Evolutionary conservation across 2,888 invertebrate species (phyloP).

Genomic region (Boloria selene): DNA sequence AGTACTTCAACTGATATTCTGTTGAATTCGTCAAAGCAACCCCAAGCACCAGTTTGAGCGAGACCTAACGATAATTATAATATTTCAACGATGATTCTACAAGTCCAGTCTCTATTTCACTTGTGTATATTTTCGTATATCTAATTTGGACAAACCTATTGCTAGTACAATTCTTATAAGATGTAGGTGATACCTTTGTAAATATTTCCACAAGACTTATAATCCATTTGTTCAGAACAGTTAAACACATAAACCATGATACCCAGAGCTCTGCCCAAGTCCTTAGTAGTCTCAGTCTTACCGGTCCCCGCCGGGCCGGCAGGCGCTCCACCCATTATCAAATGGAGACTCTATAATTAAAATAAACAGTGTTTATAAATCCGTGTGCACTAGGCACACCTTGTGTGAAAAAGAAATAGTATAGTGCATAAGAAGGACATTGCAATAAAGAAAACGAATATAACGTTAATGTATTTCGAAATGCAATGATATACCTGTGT

Average conservation of each 20-base stretch:
- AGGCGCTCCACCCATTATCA: slow-evolving; percentile 98
- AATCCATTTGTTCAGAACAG: slow-evolving; percentile 98
- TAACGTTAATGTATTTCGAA: background rate
- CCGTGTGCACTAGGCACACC: too few relatives aligned
- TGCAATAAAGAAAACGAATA: too few relatives aligned
- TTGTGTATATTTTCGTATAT: too few relatives aligned
- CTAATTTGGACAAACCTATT: too few relatives aligned
- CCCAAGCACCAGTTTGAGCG: slow-evolving; percentile 97
- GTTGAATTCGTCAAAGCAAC: slow-evolving; percentile 98
- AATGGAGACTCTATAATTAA: slow-evolving; percentile 87
- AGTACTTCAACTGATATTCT: slow-evolving; percentile 96
- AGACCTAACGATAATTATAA: slow-evolving; percentile 75
- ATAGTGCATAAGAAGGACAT: too few relatives aligned
- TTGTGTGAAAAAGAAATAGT: too few relatives aligned
- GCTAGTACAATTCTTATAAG: too few relatives aligned
- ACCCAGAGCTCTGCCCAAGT: slow-evolving; percentile 95
- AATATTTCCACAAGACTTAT: slow-evolving; percentile 96
- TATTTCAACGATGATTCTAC: background rate
- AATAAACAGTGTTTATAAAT: background rate
- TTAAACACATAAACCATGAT: slow-evolving; percentile 99
- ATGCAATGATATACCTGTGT: slow-evolving; percentile 84
- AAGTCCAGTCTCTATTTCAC: too few relatives aligned
- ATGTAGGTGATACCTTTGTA: slow-evolving; percentile 86
- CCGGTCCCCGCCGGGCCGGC: slow-evolving; percentile 98
- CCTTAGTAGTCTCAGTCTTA: slow-evolving; percentile 98